phyloP scores from a whole-genome alignment of 2,888 invertebrate species.

The Ormia ochracea region DNA sequence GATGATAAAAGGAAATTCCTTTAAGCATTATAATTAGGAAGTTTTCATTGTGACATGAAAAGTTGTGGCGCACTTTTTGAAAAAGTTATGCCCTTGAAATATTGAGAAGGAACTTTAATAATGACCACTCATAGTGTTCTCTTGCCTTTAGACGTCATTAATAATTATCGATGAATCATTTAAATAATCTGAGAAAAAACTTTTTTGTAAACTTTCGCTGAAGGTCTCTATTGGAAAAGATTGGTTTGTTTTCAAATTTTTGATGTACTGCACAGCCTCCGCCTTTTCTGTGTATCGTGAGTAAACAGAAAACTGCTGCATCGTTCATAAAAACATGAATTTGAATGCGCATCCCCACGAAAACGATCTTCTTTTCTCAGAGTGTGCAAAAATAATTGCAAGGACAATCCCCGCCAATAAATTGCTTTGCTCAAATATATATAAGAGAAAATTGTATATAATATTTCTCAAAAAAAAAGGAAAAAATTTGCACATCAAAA shows the following conservation, averaged over 20 bases:
- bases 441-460: not conserved
- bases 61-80: too few relatives aligned
- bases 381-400: constrained; percentile 17
- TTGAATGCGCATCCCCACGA: not conserved
- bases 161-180: not conserved
- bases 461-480: not conserved
- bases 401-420: constrained; percentile 31
- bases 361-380: not conserved
- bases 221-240: too few relatives aligned
- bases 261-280: not conserved
- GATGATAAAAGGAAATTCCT: not conserved
- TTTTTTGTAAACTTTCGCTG: too few relatives aligned
- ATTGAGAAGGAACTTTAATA: not conserved
- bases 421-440: not conserved
- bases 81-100: too few relatives aligned
- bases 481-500: not conserved
- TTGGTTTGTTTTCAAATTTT: not conserved
- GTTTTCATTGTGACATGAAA: not conserved
- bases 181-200: not conserved
- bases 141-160: not conserved
- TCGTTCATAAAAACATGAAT: constrained; percentile 33
- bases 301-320: constrained; percentile 31
- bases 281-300: not conserved
- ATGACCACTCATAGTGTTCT: not conserved
- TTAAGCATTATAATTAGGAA: not conserved